Evolutionary conservation across 1,140 invertebrate genomes (phyloP).

Genomic region (Drosophila pruinosa): DNA sequence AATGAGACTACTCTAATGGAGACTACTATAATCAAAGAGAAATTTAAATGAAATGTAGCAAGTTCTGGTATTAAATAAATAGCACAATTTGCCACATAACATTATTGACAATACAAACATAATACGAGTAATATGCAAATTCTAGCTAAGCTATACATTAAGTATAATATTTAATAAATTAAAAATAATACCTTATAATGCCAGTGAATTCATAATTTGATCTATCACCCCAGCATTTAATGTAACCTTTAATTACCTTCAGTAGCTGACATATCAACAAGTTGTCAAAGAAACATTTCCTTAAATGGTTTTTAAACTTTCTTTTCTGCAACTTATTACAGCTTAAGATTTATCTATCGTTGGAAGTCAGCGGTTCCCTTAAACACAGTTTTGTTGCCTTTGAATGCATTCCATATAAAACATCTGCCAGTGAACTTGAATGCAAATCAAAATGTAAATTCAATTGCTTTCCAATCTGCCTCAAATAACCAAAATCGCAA

Average conservation of each 20-base stretch:
- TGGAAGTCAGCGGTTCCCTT: neutral
- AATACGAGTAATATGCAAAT: too few species aligned
- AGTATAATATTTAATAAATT: too few species aligned
- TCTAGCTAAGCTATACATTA: too few species aligned
- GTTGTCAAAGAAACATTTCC: neutral
- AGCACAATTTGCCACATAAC: too few species aligned
- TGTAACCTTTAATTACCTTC: neutral
- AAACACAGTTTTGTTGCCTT: slow-evolving; percentile 5
- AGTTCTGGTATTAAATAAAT: too few species aligned
- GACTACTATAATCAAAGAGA: too few species aligned
- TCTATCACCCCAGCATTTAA: neutral
- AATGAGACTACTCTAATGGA: too few species aligned
- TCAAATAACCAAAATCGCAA: too few species aligned
- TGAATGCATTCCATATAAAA: slow-evolving; percentile 14
- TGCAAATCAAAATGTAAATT: slow-evolving; percentile 34
- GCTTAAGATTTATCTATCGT: slow-evolving; percentile 50
- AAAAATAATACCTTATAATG: neutral
- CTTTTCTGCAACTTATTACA: slow-evolving; percentile 6
- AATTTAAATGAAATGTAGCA: too few species aligned
- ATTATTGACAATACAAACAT: too few species aligned
- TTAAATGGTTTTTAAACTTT: slow-evolving; percentile 6
- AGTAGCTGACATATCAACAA: neutral
- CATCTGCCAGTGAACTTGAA: slow-evolving; percentile 31
- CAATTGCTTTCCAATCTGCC: slow-evolving; percentile 25
- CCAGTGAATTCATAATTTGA: too few species aligned